phyloP scores from a whole-genome alignment of 2,113 vertebrate species.

The Bos javanicus region DNA sequence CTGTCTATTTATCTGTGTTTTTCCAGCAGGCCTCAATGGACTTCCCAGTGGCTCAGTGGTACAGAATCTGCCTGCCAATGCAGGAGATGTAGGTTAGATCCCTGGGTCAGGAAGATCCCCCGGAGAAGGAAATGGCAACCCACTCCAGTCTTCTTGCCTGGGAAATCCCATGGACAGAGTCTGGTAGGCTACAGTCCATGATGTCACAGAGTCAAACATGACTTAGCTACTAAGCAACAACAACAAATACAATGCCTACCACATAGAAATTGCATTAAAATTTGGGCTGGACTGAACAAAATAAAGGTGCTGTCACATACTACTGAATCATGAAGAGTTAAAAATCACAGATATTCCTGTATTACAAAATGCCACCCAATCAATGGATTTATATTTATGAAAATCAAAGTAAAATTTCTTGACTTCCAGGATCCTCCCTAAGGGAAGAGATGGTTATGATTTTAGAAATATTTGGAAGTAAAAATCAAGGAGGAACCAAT shows the following conservation, averaged over 20 bases:
- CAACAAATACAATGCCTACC: background rate
- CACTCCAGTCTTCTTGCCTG: background rate
- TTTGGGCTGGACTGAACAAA: background rate
- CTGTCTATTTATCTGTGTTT: background rate
- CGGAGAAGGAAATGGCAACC: background rate
- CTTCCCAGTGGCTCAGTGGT: no score
- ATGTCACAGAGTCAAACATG: background rate
- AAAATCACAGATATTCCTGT: background rate
- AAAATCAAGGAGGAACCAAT: background rate
- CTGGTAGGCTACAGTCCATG: background rate
- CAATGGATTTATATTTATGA: background rate
- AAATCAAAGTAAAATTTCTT: background rate
- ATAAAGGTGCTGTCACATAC: background rate
- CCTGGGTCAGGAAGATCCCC: background rate
- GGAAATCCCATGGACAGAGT: background rate
- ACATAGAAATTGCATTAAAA: background rate
- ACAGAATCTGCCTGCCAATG: background rate
- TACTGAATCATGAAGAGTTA: background rate
- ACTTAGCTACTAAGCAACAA: background rate
- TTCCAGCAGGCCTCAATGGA: background rate
- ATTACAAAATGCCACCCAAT: background rate
- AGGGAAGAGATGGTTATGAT: background rate
- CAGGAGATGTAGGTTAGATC: background rate
- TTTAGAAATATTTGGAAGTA: background rate
- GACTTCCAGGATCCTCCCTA: background rate